Evolutionary conservation across 2,113 vertebrate species (phyloP).

Genomic region (Alethe castanea): DNA sequence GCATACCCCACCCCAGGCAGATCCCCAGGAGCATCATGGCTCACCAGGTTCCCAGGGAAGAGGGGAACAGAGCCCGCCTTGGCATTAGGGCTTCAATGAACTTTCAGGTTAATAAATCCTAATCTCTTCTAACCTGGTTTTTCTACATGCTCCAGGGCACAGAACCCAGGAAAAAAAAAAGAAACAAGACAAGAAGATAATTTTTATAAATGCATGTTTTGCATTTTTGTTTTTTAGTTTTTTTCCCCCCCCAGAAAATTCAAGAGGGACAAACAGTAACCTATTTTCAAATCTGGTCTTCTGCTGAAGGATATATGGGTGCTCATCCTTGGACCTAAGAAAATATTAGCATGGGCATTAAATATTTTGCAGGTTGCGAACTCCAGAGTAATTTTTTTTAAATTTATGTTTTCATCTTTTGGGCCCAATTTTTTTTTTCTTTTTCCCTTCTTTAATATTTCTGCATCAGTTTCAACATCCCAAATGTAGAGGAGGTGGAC

Average conservation of each 20-base stretch:
- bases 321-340: neutral
- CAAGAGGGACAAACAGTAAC: neutral
- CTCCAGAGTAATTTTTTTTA: neutral
- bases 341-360: neutral
- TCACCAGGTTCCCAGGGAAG: neutral
- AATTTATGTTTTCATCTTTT: neutral
- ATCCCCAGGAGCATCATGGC: neutral
- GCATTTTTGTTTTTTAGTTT: neutral
- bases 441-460: neutral
- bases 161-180: constrained; percentile 13
- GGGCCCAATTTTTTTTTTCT: neutral
- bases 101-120: constrained; percentile 15
- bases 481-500: neutral
- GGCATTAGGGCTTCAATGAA: neutral
- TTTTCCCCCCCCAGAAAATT: neutral
- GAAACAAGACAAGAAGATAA: constrained; percentile 26
- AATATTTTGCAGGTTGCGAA: neutral
- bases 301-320: neutral
- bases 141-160: constrained; percentile 18
- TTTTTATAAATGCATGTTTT: constrained; percentile 1
- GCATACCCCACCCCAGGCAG: neutral
- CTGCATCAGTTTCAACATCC: neutral
- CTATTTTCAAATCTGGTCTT: constrained; percentile 1
- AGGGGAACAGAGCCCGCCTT: neutral
- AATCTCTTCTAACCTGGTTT: constrained; percentile 21